Conservation (phyloP, 2,797 vertebrate genomes). For the Takifugu rubripes region DNA sequence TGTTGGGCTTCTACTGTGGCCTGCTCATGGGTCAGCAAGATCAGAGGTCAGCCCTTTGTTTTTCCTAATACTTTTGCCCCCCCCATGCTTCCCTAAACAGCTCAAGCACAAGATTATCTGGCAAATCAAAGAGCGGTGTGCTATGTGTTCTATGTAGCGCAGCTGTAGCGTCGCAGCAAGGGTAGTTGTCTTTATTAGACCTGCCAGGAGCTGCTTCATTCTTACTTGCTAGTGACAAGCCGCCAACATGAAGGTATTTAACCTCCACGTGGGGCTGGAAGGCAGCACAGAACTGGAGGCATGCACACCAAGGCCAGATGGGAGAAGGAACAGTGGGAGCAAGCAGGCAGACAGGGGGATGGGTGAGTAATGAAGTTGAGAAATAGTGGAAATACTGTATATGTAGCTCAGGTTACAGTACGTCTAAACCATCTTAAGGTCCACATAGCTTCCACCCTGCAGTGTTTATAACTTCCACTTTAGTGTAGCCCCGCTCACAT, state of each 20-base stretch:
- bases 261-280: slow-evolving; percentile 34
- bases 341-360: slow-evolving; percentile 25
- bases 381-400: slow-evolving; percentile 49
- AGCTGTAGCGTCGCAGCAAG: slow-evolving; percentile 26
- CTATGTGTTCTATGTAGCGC: slow-evolving; percentile 1
- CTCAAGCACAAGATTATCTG: neutral
- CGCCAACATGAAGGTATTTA: slow-evolving; percentile 52
- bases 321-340: slow-evolving; percentile 16
- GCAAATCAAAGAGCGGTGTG: slow-evolving; percentile 9
- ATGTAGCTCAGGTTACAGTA: slow-evolving; percentile 44
- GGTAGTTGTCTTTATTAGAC: slow-evolving; percentile 22
- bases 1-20: slow-evolving; percentile 39
- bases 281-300: slow-evolving; percentile 26
- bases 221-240: slow-evolving; percentile 48
- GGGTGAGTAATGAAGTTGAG: slow-evolving; percentile 33
- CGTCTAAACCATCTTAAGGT: slow-evolving; percentile 56
- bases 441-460: slow-evolving; percentile 42
- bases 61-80: slow-evolving; percentile 30
- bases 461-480: slow-evolving; percentile 43
- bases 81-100: slow-evolving; percentile 25
- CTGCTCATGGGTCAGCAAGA: slow-evolving; percentile 31
- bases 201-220: slow-evolving; percentile 44
- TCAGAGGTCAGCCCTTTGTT: slow-evolving; percentile 56
- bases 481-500: slow-evolving; percentile 25
- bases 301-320: slow-evolving; percentile 18